Evolutionary conservation across 2,113 vertebrate species (phyloP).

Genomic region (Labeo catla): DNA sequence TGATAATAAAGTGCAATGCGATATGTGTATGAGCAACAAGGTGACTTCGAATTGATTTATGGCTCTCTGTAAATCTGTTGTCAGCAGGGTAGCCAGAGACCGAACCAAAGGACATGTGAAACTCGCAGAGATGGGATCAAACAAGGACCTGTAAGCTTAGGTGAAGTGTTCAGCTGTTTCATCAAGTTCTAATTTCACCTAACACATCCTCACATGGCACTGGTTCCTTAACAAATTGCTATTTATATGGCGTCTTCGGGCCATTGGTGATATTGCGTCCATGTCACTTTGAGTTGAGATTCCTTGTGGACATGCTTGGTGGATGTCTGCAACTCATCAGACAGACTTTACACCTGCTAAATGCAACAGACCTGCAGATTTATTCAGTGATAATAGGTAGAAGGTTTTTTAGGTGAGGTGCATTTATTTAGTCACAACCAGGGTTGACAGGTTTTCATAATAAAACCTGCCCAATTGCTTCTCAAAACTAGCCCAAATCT

Average conservation of each 20-base stretch:
- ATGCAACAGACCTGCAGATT: background rate
- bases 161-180: conserved; percentile 72
- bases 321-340: background rate
- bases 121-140: conserved; percentile 53
- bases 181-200: conserved; percentile 70
- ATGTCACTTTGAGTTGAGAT: background rate
- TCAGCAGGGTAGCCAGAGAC: conserved; percentile 46
- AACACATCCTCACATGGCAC: conserved; percentile 69
- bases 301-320: background rate
- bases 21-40: background rate
- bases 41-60: conserved; percentile 18
- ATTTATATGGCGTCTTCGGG: conserved; percentile 62
- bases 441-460: no score
- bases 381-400: background rate
- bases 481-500: no score
- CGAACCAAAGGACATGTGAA: conserved; percentile 58
- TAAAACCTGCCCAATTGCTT: no score
- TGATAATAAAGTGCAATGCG: background rate
- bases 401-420: background rate
- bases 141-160: conserved; percentile 65
- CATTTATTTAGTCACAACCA: background rate
- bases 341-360: background rate
- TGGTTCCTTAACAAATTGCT: conserved; percentile 58
- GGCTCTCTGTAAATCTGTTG: conserved; percentile 20
- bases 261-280: conserved; percentile 41